Evolutionary conservation across 2,888 invertebrate species (phyloP), one percentile per base, ranked within the genome.

Genomic region (Encarsia formosa): DNA sequence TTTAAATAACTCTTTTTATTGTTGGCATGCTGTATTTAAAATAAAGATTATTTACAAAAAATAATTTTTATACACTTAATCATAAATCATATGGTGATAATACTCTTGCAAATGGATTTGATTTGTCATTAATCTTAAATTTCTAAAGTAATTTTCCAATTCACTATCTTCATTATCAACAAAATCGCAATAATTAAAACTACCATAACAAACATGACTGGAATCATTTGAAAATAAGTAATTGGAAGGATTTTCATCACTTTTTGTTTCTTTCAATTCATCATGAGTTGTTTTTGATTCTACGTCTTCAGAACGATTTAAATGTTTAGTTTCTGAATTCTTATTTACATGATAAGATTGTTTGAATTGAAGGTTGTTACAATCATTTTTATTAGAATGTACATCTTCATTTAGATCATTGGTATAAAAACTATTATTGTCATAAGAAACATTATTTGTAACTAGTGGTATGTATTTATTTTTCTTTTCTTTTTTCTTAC

Each of bases 41-140:
- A n/a, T n/a, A n/a, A n/a, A n/a, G n/a, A 26, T 51, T 35, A 37
- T 52, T 48, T 48, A 47, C 34, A 43, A 22, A 39, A 23, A 53
- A 45, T 45, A 45, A 46, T 15, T 37, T 34, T 45, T 35, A 35
- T 42, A 37, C 38, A 41, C 11, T 32, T 39, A 24, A 38, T 43
- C 13, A 51, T 46, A 18, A 31, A 58, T 35, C 63, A 69, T 66
- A 50, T 67, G 62, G 4, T 60, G 54, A 9, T 56, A 49, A 57
- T 72, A 72, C 51, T 67, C 55, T 53, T 67, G 51, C 40, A 65
- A 47, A 45, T 72, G 71, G 20, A 68, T 53, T 13, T 54, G 59
- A 52, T 71, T 53, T 1, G 68, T 70, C 47, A 65, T 60, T n/a
- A 47, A 23, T 49, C 65, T 60, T 29, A 72, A 57, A 35, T 63